A percentile compares a stretch with the other conserved stretches of the same genome.
Evolutionary conservation across 2,888 invertebrate genomes (phyloP).

Genomic region (Saturnia pavonia): DNA sequence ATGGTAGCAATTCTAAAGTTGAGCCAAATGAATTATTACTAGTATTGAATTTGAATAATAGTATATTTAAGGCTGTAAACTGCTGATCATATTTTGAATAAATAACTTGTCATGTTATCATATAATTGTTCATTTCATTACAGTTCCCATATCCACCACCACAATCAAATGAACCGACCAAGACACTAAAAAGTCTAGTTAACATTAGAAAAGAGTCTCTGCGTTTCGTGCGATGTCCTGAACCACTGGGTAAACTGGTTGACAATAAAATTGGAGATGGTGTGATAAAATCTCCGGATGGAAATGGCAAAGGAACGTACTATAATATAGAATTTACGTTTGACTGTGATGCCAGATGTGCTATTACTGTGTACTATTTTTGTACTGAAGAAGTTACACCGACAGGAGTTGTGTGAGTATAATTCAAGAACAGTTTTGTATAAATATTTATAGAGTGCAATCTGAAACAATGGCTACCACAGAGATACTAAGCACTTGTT

Average conservation of each 20-base stretch:
- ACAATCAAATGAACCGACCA: constrained; percentile 97
- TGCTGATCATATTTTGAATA: too few species aligned
- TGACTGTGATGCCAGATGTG: constrained; percentile 97
- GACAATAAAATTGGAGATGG: constrained; percentile 80
- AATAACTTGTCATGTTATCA: too few species aligned
- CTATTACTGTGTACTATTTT: constrained; percentile 97
- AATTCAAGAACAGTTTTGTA: not conserved
- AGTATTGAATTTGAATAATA: too few species aligned
- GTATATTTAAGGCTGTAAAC: too few species aligned
- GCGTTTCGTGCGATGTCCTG: constrained; percentile 90
- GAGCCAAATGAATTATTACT: too few species aligned
- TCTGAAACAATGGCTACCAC: not conserved
- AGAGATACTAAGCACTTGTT: not conserved
- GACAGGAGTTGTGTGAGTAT: constrained; percentile 90
- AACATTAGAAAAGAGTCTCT: constrained; percentile 98
- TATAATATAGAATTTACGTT: constrained; percentile 99
- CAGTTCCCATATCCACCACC: constrained; percentile 99
- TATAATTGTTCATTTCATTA: constrained; percentile 44
- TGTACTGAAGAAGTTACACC: constrained; percentile 95
- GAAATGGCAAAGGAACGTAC: constrained; percentile 84
- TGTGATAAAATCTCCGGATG: constrained; percentile 78
- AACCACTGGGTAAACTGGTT: constrained; percentile 82
- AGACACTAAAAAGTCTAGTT: constrained; percentile 96
- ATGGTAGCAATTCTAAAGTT: too few species aligned
- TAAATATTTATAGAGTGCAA: too few species aligned